phyloP scores from a whole-genome alignment of 2,888 invertebrate species.

The Polylopha cassiicola region DNA sequence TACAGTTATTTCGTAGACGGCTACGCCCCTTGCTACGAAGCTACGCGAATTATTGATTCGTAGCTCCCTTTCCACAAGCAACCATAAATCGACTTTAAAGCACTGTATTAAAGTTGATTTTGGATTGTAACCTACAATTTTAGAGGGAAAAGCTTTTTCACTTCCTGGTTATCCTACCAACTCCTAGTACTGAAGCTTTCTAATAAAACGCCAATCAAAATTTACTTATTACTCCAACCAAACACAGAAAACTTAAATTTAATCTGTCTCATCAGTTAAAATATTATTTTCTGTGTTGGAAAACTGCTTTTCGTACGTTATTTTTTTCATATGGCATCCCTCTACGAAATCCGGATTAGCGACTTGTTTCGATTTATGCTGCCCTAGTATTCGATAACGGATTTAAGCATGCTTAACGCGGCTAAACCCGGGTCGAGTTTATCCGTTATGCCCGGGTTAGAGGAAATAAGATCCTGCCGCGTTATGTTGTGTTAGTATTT shows the following conservation, averaged over 20 bases:
- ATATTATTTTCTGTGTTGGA: background rate
- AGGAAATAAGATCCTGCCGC: constrained; percentile 4
- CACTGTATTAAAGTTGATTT: constrained; percentile 2
- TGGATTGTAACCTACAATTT: constrained; percentile 13
- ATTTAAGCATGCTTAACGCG: constrained; percentile 66
- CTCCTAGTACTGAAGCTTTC: constrained; percentile 25
- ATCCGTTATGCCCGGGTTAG: constrained; percentile 36
- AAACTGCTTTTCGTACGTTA: background rate
- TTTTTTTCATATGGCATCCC: constrained; percentile 18
- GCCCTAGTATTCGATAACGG: constrained; percentile 61
- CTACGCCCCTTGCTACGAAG: constrained; percentile 48
- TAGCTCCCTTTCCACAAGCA: constrained; percentile 23
- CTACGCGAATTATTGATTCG: constrained; percentile 50
- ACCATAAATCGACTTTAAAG: constrained; percentile 25
- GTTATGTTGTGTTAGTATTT: constrained; percentile 17
- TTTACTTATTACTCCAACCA: background rate
- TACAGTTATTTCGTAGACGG: constrained; percentile 19
- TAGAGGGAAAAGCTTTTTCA: constrained; percentile 18
- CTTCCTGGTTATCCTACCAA: constrained; percentile 9
- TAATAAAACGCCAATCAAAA: background rate
- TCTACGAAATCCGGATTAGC: constrained; percentile 47
- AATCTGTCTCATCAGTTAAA: background rate
- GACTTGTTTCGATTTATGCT: constrained; percentile 39
- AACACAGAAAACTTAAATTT: background rate
- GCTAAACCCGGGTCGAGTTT: constrained; percentile 48